phyloP scores from a whole-genome alignment of 2,797 vertebrate species.

The Rhodeus uyekii region DNA sequence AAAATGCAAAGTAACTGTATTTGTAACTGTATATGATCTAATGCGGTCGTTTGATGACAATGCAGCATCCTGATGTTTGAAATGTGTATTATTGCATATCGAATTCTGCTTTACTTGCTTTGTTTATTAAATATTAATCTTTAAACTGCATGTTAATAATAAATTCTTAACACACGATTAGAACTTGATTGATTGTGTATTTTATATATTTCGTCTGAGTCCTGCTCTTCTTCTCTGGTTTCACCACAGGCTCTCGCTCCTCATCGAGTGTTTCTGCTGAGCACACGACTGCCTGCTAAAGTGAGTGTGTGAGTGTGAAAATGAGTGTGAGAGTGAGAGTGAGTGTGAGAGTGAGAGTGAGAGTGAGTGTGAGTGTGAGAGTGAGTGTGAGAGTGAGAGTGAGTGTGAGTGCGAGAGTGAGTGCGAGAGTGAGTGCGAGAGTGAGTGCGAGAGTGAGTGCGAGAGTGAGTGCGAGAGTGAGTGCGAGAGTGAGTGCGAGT shows the following conservation, averaged over 20 bases:
- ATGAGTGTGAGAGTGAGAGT: slow-evolving; percentile 22
- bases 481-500: no score
- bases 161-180: not conserved
- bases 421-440: slow-evolving; percentile 64
- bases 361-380: slow-evolving; percentile 42
- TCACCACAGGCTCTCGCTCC: slow-evolving; percentile 85
- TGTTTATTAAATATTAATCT: not conserved
- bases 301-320: slow-evolving; percentile 66
- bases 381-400: not conserved
- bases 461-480: slow-evolving; percentile 3
- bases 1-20: no score
- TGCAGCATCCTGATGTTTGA: no score
- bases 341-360: slow-evolving; percentile 28
- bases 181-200: not conserved
- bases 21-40: no score
- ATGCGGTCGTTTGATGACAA: no score
- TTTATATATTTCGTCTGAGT: not conserved
- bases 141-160: not conserved
- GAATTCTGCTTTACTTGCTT: not conserved
- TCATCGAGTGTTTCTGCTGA: slow-evolving; percentile 89
- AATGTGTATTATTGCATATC: not conserved
- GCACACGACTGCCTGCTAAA: slow-evolving; percentile 88
- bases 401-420: no score
- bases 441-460: slow-evolving; percentile 28
- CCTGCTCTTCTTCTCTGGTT: slow-evolving; percentile 25